These are phyloP conservation scores for Coenonympha glycerion DNA, from an alignment of 2,888 invertebrate genomes.

Conservation along the genomic window DNA sequence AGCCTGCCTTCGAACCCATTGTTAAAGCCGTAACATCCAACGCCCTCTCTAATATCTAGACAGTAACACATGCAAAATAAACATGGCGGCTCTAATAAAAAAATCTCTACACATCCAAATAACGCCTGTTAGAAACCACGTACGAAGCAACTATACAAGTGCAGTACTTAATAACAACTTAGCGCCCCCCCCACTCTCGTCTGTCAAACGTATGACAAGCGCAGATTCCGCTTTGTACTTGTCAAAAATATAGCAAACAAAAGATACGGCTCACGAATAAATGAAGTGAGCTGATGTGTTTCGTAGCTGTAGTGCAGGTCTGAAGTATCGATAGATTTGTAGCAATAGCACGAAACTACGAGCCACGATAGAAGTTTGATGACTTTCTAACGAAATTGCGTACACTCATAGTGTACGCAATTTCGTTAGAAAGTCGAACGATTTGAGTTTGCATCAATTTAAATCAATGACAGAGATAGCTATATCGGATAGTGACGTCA, in stretches of 20 bases:
- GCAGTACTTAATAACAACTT: constrained; percentile 73
- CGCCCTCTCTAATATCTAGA: not conserved
- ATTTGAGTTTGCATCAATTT: no score
- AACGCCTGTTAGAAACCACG: constrained; percentile 12
- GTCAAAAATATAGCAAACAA: constrained; percentile 77
- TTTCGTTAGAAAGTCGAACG: no score
- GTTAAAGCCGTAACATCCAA: no score
- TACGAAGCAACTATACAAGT: constrained; percentile 40
- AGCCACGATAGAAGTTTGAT: no score
- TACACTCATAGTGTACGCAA: no score
- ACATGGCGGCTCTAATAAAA: constrained; percentile 4
- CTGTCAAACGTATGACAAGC: constrained; percentile 74
- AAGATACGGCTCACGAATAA: constrained; percentile 71
- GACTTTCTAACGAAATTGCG: no score
- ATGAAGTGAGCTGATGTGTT: constrained; percentile 76
- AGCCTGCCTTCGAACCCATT: no score
- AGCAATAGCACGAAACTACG: not conserved
- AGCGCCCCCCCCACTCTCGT: constrained; percentile 54
- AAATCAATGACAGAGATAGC: no score
- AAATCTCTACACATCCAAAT: constrained; percentile 4
- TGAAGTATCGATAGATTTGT: constrained; percentile 11
- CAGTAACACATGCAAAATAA: not conserved
- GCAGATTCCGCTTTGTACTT: constrained; percentile 75
- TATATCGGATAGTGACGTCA: no score
- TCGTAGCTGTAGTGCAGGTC: constrained; percentile 48